A percentile compares a stretch with the other conserved stretches of the same genome.
Conservation (phyloP, 2,888 invertebrate genomes). For the Microdon myrmicae region DNA sequence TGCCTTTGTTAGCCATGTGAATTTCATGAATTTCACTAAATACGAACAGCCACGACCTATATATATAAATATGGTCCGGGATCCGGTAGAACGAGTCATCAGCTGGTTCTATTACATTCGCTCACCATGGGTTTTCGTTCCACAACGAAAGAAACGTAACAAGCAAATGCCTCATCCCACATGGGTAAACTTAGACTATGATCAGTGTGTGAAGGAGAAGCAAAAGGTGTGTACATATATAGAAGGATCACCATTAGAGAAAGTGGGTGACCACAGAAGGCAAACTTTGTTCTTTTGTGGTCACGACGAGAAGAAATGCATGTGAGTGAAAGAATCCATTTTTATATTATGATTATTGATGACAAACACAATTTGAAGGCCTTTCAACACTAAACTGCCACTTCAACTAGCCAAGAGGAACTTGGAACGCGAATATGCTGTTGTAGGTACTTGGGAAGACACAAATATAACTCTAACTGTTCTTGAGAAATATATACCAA, state of each 20-base stretch:
- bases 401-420: constrained; percentile 84
- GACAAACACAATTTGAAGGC: constrained; percentile 69
- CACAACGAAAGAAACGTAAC: constrained; percentile 75
- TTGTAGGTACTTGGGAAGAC: constrained; percentile 86
- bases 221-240: constrained; percentile 84
- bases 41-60: constrained; percentile 82
- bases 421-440: constrained; percentile 83
- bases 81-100: constrained; percentile 89
- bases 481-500: constrained; percentile 82
- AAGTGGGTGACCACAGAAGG: constrained; percentile 85
- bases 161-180: constrained; percentile 77
- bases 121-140: constrained; percentile 91
- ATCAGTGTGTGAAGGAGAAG: constrained; percentile 82
- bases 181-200: constrained; percentile 90
- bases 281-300: constrained; percentile 92
- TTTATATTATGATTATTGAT: background rate
- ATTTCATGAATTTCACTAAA: constrained; percentile 62
- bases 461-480: constrained; percentile 83
- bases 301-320: constrained; percentile 81
- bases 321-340: constrained; percentile 70
- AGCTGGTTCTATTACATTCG: constrained; percentile 92
- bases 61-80: constrained; percentile 89
- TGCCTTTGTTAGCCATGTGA: constrained; percentile 61
- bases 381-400: constrained; percentile 84
- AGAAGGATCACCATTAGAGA: constrained; percentile 83